These are phyloP conservation scores for Ptychoptera albimana DNA, from an alignment of 2,888 invertebrate genomes.

Conservation along the genomic window DNA sequence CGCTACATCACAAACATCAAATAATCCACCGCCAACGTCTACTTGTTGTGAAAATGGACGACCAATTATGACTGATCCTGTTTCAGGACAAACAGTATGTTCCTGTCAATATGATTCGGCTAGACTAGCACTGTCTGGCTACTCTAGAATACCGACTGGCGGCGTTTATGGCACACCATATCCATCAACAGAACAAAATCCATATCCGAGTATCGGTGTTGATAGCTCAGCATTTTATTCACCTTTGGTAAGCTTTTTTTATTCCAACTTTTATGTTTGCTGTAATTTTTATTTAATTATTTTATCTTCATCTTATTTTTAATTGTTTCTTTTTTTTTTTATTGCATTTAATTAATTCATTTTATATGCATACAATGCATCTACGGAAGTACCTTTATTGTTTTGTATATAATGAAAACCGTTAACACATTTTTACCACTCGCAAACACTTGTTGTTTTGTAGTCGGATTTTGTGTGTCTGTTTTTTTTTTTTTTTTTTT, in stretches of 20 bases:
- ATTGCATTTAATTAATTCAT: too few species aligned
- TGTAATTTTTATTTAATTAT: too few species aligned
- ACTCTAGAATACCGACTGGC: conserved; percentile 62
- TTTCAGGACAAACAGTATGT: conserved; percentile 84
- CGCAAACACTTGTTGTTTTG: too few species aligned
- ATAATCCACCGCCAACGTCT: conserved; percentile 24
- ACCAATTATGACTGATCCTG: conserved; percentile 83
- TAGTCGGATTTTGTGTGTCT: too few species aligned
- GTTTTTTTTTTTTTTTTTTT: too few species aligned
- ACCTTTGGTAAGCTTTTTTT: conserved; percentile 63
- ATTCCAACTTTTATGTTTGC: not conserved
- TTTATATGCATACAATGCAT: too few species aligned
- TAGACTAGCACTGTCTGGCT: conserved; percentile 64
- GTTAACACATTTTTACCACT: too few species aligned
- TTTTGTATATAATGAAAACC: too few species aligned
- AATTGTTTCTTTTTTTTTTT: too few species aligned
- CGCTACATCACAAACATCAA: conserved; percentile 24
- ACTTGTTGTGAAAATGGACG: conserved; percentile 83
- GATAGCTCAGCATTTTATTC: conserved; percentile 93
- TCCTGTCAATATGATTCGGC: conserved; percentile 89
- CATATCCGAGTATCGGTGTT: conserved; percentile 82
- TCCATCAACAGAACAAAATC: conserved; percentile 81
- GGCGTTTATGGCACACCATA: conserved; percentile 78
- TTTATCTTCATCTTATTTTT: too few species aligned
- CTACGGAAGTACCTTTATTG: too few species aligned